Conservation (phyloP, 2,888 invertebrate genomes). For the Himalopsyche tibetana region DNA sequence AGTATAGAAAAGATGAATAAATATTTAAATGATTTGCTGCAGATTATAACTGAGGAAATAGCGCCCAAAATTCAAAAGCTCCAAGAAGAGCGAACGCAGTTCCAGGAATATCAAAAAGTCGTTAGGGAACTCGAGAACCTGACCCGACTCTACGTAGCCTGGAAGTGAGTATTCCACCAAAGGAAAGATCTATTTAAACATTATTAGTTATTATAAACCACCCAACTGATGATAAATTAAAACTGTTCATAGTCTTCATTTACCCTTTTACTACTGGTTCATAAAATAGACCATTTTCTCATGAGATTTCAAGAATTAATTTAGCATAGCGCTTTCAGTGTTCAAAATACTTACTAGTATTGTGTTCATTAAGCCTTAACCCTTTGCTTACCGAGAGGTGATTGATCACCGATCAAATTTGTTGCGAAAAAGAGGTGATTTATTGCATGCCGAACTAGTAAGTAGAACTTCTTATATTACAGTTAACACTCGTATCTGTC, state of each 20-base stretch:
- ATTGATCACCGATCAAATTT: no score
- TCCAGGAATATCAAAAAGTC: conserved; percentile 91
- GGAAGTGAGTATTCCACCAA: conserved; percentile 77
- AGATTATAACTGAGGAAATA: conserved; percentile 89
- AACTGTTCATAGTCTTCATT: no score
- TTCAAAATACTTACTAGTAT: no score
- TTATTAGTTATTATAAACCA: not conserved
- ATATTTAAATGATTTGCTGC: conserved; percentile 60
- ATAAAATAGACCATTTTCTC: not conserved
- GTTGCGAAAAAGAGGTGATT: no score
- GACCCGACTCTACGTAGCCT: conserved; percentile 84
- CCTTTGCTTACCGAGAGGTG: no score
- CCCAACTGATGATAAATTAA: not conserved
- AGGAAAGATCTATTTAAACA: not conserved
- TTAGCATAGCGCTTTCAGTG: no score
- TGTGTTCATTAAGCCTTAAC: no score
- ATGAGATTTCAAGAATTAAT: not conserved
- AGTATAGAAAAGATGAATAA: not conserved
- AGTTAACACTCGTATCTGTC: no score
- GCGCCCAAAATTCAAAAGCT: conserved; percentile 92
- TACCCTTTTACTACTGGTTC: no score
- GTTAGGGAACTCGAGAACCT: conserved; percentile 90
- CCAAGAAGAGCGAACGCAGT: conserved; percentile 89
- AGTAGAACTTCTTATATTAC: no score
- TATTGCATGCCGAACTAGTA: no score